Evolutionary conservation across 1,140 invertebrate species (phyloP).

Genomic region (Drosophila orena): DNA sequence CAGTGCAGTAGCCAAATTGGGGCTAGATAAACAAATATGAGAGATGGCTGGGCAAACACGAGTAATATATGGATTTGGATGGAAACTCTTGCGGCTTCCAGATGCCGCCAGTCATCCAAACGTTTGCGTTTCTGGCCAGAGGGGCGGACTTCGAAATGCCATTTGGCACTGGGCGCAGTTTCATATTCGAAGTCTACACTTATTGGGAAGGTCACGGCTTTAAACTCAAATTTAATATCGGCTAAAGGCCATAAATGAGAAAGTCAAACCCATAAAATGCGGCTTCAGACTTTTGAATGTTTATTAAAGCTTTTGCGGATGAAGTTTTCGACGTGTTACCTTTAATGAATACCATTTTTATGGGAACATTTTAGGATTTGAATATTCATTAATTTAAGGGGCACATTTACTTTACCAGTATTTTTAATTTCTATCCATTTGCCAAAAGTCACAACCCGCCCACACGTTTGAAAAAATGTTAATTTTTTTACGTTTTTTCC

Average conservation of each 20-base stretch:
- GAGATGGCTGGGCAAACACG: constrained; percentile 47
- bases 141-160: constrained; percentile 10
- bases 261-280: not conserved
- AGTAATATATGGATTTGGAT: constrained; percentile 13
- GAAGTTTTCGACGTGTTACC: not conserved
- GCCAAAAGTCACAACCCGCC: too few relatives aligned
- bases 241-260: not conserved
- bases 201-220: constrained; percentile 31
- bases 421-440: too few relatives aligned
- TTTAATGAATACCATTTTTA: not conserved
- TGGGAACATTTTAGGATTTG: not conserved
- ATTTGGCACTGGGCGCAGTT: constrained; percentile 22
- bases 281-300: not conserved
- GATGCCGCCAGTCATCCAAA: constrained; percentile 30
- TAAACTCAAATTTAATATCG: not conserved
- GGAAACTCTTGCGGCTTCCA: constrained; percentile 23
- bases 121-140: not conserved
- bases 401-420: not conserved
- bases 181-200: constrained; percentile 4
- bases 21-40: constrained; percentile 61
- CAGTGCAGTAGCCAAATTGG: constrained; percentile 58
- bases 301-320: not conserved
- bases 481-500: too few relatives aligned
- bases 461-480: too few relatives aligned
- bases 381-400: not conserved